A percentile compares a stretch with the other conserved stretches of the same genome.
These are phyloP conservation scores for Lepidurus apus DNA, from an alignment of 1,140 invertebrate genomes.

Conservation along the genomic window DNA sequence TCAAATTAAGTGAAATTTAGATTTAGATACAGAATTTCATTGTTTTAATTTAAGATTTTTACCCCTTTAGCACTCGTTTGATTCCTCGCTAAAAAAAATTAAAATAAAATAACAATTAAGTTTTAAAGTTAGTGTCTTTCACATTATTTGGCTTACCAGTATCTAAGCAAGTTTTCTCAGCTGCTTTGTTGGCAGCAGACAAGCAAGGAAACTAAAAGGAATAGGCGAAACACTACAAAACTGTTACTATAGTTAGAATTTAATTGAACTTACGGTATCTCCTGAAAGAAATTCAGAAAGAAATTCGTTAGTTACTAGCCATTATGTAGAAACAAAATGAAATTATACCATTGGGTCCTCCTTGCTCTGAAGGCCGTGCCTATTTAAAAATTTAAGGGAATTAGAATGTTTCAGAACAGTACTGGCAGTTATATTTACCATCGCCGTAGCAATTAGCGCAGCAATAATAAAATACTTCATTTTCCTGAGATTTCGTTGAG, in stretches of 20 bases:
- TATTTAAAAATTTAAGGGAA: background rate
- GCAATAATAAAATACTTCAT: background rate
- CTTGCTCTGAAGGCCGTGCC: background rate
- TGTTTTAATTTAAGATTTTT: background rate
- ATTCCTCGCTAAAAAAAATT: background rate
- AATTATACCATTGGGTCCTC: background rate
- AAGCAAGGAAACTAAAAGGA: background rate
- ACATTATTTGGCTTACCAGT: background rate
- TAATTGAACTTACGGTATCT: background rate
- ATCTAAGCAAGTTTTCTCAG: background rate
- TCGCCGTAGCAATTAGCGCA: background rate
- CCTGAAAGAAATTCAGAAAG: background rate
- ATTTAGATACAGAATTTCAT: background rate
- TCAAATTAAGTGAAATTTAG: background rate
- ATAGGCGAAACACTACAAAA: background rate
- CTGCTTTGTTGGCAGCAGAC: conserved; percentile 6
- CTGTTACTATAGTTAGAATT: background rate
- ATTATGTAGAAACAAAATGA: background rate
- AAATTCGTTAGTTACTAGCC: background rate
- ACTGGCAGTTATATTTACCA: background rate
- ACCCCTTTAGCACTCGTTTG: background rate
- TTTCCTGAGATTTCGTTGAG: background rate
- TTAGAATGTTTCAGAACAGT: background rate
- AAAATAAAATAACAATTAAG: background rate
- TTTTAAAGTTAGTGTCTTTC: background rate